Percentiles rank a stretch among this genome's conserved stretches.
These are phyloP conservation scores for Saturnia japonica DNA, from an alignment of 2,888 invertebrate species.

Conservation along the genomic window DNA sequence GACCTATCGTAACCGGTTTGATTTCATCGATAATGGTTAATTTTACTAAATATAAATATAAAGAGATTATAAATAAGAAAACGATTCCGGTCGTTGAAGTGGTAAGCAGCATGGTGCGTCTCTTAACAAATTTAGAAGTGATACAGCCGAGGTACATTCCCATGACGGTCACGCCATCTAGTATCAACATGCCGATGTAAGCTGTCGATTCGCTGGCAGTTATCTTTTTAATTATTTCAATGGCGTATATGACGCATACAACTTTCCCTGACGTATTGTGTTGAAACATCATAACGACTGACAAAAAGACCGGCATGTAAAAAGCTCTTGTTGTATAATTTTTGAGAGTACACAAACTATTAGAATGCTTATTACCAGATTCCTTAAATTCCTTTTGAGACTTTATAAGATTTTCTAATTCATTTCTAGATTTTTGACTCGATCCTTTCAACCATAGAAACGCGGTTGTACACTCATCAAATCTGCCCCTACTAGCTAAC, in stretches of 20 bases:
- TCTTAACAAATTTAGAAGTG: conserved; percentile 26
- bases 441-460: conserved; percentile 40
- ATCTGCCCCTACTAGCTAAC: conserved; percentile 40
- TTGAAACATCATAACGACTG: conserved; percentile 26
- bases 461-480: conserved; percentile 35
- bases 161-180: conserved; percentile 36
- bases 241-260: conserved; percentile 33
- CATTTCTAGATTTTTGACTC: conserved; percentile 27
- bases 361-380: not conserved
- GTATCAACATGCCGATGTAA: conserved; percentile 38
- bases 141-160: conserved; percentile 33
- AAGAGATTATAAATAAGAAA: conserved; percentile 19
- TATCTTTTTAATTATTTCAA: conserved; percentile 39
- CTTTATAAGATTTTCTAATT: conserved; percentile 28
- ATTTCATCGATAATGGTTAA: conserved; percentile 17
- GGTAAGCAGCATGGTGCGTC: conserved; percentile 24
- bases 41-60: conserved; percentile 22
- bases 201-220: conserved; percentile 31
- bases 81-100: conserved; percentile 1
- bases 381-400: conserved; percentile 20
- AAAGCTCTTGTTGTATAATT: conserved; percentile 23
- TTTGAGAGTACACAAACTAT: conserved; percentile 2
- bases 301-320: conserved; percentile 33
- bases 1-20: conserved; percentile 16
- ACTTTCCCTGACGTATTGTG: conserved; percentile 40